A percentile compares a stretch with the other conserved stretches of the same genome.
Conservation (phyloP, 2,113 vertebrate genomes). For the Apteryx mantelli region DNA sequence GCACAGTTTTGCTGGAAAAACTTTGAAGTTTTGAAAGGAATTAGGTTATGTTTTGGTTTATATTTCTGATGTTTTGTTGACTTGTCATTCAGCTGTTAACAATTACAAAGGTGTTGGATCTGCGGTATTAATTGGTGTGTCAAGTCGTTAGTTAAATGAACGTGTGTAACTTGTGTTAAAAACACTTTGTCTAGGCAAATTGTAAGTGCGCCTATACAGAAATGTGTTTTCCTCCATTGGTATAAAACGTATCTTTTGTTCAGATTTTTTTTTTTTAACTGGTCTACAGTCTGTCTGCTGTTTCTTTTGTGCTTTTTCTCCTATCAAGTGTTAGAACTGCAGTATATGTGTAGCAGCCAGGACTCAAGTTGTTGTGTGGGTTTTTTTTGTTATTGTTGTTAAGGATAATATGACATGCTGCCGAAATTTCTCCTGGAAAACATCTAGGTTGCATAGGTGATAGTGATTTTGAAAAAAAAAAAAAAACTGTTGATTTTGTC, state of each 20-base stretch:
- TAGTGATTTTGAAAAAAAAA: neutral
- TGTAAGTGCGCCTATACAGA: neutral
- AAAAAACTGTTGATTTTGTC: neutral
- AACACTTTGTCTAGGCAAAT: fast-evolving
- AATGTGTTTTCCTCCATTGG: neutral
- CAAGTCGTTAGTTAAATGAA: neutral
- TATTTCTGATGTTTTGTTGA: neutral
- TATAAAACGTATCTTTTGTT: neutral
- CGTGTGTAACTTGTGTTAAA: neutral
- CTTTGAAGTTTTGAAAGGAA: neutral
- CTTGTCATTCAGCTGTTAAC: neutral
- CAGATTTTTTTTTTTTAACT: neutral
- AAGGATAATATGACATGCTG: neutral
- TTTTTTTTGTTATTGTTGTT: neutral
- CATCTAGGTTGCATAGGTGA: neutral
- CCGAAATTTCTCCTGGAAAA: neutral
- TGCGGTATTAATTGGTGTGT: neutral
- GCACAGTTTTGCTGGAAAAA: neutral
- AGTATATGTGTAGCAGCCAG: neutral
- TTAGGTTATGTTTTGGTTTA: neutral
- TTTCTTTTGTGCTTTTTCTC: neutral
- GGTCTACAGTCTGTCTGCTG: neutral
- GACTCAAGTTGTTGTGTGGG: neutral
- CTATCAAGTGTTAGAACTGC: neutral
- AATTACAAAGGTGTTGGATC: neutral